Conservation (phyloP, 2,113 vertebrate species). For the Lophochroa leadbeateri region DNA sequence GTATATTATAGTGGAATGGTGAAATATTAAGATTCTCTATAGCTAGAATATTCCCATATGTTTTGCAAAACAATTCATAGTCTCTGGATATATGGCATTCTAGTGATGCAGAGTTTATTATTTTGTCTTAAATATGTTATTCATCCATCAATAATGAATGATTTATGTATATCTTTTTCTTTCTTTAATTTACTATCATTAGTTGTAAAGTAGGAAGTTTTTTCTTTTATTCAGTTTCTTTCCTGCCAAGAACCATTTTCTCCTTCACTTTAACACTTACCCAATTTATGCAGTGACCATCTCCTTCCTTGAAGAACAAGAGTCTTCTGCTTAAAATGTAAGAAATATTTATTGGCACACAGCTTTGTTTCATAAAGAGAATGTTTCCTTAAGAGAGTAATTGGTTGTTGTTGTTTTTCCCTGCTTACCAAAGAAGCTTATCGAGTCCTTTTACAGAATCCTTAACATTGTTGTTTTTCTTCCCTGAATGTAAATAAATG, state of each 20-base stretch:
- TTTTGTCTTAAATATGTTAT: neutral
- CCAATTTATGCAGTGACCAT: neutral
- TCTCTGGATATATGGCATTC: neutral
- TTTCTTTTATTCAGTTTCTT: neutral
- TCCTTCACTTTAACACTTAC: neutral
- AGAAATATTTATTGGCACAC: neutral
- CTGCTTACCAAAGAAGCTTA: conserved; percentile 28
- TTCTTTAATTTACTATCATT: neutral
- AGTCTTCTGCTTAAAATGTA: neutral
- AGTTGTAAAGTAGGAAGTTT: neutral
- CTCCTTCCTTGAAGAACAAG: neutral
- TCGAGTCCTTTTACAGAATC: conserved; percentile 1
- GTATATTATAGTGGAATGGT: neutral
- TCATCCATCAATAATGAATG: neutral
- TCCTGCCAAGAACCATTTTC: neutral
- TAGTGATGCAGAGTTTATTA: neutral
- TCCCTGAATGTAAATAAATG: conserved; percentile 5
- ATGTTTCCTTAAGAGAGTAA: conserved; percentile 34
- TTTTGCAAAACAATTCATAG: neutral
- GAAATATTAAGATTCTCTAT: neutral
- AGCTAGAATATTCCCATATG: neutral
- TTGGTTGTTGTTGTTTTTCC: neutral
- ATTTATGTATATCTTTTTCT: neutral
- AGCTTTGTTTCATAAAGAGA: conserved; percentile 7
- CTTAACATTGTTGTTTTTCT: conserved; percentile 15